Conservation (phyloP, 2,797 vertebrate genomes). For the Anguilla marmorata region DNA sequence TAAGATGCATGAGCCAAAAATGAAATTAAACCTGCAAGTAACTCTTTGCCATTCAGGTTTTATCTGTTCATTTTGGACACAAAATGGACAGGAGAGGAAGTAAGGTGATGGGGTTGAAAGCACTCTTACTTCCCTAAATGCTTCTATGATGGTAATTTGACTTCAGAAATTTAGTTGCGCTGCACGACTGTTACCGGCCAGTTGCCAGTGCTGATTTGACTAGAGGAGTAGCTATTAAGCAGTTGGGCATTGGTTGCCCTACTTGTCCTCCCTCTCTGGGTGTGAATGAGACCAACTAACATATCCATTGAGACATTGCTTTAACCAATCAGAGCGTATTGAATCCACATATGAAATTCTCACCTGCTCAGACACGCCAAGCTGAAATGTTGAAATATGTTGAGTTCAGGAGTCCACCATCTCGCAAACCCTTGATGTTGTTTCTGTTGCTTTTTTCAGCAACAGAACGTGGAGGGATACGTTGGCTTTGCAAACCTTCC, state of each 20-base stretch:
- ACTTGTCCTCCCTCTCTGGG: too few relatives aligned
- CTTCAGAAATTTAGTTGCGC: too few relatives aligned
- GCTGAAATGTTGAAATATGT: background rate
- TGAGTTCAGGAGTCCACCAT: background rate
- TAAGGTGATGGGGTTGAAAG: too few relatives aligned
- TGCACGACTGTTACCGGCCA: too few relatives aligned
- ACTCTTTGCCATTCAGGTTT: background rate
- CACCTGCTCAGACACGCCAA: background rate
- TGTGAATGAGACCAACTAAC: too few relatives aligned
- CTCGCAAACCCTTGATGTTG: background rate
- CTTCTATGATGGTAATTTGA: too few relatives aligned
- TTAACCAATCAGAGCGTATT: background rate
- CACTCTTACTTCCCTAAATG: background rate
- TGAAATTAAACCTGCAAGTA: background rate
- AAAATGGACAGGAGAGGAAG: background rate
- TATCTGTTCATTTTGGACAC: background rate
- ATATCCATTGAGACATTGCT: too few relatives aligned
- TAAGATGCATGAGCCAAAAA: background rate
- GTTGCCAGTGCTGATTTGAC: too few relatives aligned
- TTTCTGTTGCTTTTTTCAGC: constrained; percentile 69
- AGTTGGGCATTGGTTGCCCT: too few relatives aligned
- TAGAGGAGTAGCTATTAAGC: too few relatives aligned
- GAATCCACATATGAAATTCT: background rate
- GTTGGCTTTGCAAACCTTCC: constrained; percentile 99
- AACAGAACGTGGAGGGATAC: constrained; percentile 98